Conservation (phyloP, 2,113 vertebrate species). For the Corythornis cristatus region DNA sequence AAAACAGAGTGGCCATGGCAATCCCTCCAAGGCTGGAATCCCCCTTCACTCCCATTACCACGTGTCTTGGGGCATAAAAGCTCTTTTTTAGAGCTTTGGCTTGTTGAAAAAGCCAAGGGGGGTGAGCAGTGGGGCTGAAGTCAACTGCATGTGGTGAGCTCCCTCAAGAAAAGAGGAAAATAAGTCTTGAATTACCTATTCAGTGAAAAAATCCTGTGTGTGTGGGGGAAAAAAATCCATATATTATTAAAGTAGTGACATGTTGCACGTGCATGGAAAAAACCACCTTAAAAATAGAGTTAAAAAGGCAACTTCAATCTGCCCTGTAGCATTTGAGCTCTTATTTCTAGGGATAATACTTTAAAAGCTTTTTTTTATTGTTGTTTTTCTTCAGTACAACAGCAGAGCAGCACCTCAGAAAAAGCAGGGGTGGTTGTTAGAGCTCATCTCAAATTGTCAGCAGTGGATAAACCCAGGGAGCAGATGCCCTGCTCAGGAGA, state of each 20-base stretch:
- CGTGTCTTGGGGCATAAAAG: background rate
- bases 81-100: background rate
- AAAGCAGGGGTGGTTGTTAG: background rate
- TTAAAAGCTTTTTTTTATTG: background rate
- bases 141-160: fast-evolving
- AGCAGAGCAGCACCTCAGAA: background rate
- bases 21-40: background rate
- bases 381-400: background rate
- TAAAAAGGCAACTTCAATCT: background rate
- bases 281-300: background rate
- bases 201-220: background rate
- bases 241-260: background rate
- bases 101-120: background rate
- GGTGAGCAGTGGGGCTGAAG: background rate
- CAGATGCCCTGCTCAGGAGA: background rate
- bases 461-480: fast-evolving
- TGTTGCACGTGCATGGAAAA: background rate
- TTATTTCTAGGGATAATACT: background rate
- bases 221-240: background rate
- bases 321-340: background rate
- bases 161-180: background rate
- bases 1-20: background rate
- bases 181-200: fast-evolving
- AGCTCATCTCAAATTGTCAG: background rate
- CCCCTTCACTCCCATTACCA: background rate